Evolutionary conservation across 92 coral and sea anemone species (phyloP), one percentile per base, ranked within the genome.

Genomic region (Galaxea fascicularis): DNA sequence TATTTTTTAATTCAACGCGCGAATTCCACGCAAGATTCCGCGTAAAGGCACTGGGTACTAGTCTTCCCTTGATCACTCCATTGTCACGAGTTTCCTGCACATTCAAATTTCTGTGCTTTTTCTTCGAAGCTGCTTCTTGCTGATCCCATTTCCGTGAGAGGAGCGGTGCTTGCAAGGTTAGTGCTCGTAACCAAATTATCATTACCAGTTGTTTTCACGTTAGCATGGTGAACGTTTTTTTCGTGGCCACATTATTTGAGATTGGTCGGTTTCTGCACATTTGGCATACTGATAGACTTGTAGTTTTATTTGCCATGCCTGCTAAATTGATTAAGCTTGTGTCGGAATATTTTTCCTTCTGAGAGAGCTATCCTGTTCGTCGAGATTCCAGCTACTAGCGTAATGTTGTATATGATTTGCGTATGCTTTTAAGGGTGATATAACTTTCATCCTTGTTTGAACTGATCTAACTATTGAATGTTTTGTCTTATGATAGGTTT

Each of bases 21-120:
- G 41, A 53, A 53, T 53, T 13, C 58, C 58, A 1, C 24, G 24
- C 70, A 20, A 14, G 70, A 25, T 8, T 20, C 25, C 29, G 4
- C 66, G 28, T 20, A 60, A 60, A 26, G 28, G 70, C 41, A 28
- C 70, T 65, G 44, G 70, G 70, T 13, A 1, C 70, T 27, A 65
- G 20, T 27, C 66, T 2, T 21, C 10, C 24, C 14, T n/a, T 60
- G 13, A 28, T 21, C 70, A 65, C 10, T 21, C 44, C 11, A 10
- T 16, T 28, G 70, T 65, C 70, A 65, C 70, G 70, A 65, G 70
- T 8, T 65, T 65, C 44, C 70, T 65, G 70, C 12, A 35, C 68
- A 24, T 25, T 10, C 6, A 60, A 60, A 60, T 20, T 0, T 25
- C 35, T 14, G 30, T 8, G 30, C 28, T 8, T 63, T 9, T 63